A percentile compares a stretch with the other conserved stretches of the same genome.
Conservation (phyloP, 2,113 vertebrate genomes). For the Prietella phreatophila region DNA sequence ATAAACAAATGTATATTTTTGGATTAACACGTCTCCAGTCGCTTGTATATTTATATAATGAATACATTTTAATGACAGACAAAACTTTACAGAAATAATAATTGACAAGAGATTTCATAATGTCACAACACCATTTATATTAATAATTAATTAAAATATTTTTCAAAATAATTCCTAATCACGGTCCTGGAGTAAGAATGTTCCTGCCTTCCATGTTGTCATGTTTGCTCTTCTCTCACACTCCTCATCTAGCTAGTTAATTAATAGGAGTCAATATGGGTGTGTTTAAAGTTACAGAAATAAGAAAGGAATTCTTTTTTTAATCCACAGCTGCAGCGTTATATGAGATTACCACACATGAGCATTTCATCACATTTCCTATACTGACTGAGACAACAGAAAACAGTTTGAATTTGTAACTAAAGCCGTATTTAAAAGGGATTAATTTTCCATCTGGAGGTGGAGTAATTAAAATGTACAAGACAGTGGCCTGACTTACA, state of each 20-base stretch:
- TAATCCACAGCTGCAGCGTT: not conserved
- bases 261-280: too few relatives aligned
- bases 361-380: not conserved
- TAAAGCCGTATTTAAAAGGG: not conserved
- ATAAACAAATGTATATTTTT: conserved; percentile 82
- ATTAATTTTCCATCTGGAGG: not conserved
- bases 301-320: not conserved
- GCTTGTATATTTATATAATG: conserved; percentile 3
- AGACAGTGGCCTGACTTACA: not conserved
- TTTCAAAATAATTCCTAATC: not conserved
- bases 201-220: not conserved
- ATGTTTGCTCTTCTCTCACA: not conserved
- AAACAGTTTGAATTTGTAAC: not conserved
- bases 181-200: not conserved
- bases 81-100: conserved; percentile 1
- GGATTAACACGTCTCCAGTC: conserved; percentile 57
- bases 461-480: not conserved
- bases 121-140: not conserved
- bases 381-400: not conserved
- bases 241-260: not conserved
- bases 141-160: not conserved
- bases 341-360: not conserved
- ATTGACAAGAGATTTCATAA: not conserved
- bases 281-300: not conserved
- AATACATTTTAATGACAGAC: not conserved